phyloP scores from a whole-genome alignment of 2,888 invertebrate genomes.

The Polyploca ridens region DNA sequence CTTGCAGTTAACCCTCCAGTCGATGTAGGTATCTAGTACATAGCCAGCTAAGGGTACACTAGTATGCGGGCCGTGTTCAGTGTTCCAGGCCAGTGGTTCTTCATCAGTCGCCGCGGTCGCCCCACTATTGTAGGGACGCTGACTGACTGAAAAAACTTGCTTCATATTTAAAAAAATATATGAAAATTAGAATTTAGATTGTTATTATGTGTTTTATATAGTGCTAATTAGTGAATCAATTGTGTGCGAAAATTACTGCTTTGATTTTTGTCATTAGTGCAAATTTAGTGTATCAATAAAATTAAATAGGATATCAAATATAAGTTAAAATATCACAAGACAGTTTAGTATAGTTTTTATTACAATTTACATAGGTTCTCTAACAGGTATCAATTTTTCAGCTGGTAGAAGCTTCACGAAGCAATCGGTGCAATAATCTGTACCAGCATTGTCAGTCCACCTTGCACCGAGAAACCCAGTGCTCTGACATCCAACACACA shows the following conservation, averaged over 20 bases:
- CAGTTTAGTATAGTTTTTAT: constrained; percentile 2
- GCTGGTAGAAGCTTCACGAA: constrained; percentile 68
- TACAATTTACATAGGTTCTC: constrained; percentile 47
- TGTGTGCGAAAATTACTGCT: background rate
- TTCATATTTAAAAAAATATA: constrained; percentile 32
- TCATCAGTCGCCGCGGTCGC: constrained; percentile 66
- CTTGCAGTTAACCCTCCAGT: constrained; percentile 35
- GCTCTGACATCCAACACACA: constrained; percentile 77
- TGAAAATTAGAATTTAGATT: constrained; percentile 33
- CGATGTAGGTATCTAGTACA: constrained; percentile 34
- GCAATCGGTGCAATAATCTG: constrained; percentile 79
- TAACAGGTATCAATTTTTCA: constrained; percentile 68
- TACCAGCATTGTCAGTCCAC: constrained; percentile 79
- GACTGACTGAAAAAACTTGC: constrained; percentile 40
- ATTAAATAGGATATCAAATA: background rate
- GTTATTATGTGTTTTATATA: constrained; percentile 22
- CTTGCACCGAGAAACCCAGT: constrained; percentile 74
- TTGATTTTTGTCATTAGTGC: background rate
- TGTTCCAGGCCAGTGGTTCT: constrained; percentile 77
- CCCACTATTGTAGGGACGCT: constrained; percentile 46
- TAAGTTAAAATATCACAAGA: background rate
- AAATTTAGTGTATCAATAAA: background rate
- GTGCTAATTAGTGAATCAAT: background rate
- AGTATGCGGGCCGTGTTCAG: constrained; percentile 69
- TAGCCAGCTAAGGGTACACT: constrained; percentile 41